A percentile compares a stretch with the other conserved stretches of the same genome.
These are phyloP conservation scores for Pipra filicauda DNA, from an alignment of 2,113 vertebrate species.

Conservation along the genomic window DNA sequence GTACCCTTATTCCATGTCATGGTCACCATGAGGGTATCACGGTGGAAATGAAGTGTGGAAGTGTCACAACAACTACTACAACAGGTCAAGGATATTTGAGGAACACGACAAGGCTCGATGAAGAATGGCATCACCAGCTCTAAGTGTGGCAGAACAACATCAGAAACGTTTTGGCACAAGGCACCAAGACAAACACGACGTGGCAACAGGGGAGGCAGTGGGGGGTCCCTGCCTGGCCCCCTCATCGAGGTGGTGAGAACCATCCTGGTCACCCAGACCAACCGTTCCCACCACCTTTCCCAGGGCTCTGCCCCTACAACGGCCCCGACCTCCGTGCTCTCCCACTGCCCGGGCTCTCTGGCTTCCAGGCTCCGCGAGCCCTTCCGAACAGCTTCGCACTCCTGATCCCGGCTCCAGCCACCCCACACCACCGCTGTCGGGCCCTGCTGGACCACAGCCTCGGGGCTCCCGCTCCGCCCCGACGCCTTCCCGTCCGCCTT, in stretches of 20 bases:
- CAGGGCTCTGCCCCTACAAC: neutral
- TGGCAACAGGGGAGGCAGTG: accelerated
- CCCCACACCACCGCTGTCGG: neutral
- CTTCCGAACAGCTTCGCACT: neutral
- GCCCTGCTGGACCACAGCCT: neutral
- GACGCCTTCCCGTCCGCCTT: neutral
- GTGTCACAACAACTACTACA: neutral
- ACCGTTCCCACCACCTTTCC: accelerated
- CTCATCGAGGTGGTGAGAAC: accelerated
- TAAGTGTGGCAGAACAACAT: accelerated
- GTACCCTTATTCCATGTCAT: accelerated
- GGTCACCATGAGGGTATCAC: accelerated
- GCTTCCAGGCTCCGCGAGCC: neutral
- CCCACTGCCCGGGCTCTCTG: neutral
- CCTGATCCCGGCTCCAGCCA: neutral
- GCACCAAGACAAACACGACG: accelerated
- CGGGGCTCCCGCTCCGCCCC: neutral
- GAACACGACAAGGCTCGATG: accelerated
- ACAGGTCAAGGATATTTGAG: neutral
- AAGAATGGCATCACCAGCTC: neutral
- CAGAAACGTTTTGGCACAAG: accelerated
- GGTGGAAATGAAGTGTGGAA: accelerated
- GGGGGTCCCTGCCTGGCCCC: accelerated
- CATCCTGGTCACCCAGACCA: neutral
- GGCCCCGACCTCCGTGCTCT: accelerated